These are phyloP conservation scores for Pungitius pungitius DNA, from an alignment of 2,113 vertebrate genomes.

Conservation along the genomic window DNA sequence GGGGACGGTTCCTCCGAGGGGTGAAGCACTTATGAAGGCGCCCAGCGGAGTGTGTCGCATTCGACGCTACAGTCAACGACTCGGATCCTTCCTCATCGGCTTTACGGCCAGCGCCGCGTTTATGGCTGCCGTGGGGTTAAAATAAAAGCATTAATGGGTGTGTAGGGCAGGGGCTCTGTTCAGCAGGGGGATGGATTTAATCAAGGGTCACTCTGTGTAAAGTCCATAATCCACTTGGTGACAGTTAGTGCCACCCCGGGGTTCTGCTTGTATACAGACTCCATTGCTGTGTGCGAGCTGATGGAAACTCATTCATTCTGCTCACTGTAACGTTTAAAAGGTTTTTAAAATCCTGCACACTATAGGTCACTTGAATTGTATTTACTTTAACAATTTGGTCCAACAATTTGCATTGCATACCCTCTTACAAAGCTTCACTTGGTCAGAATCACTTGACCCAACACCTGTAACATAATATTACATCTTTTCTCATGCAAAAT, in stretches of 20 bases:
- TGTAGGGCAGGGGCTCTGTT: conserved; percentile 46
- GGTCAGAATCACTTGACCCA: background rate
- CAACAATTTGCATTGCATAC: background rate
- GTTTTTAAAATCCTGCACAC: background rate
- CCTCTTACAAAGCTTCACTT: background rate
- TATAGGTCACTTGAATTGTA: background rate
- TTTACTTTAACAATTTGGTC: background rate
- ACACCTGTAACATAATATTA: background rate
- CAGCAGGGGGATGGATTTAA: conserved; percentile 58
- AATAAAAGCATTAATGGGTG: conserved; percentile 68
- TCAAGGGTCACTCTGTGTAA: conserved; percentile 56
- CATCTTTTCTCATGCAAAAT: background rate
- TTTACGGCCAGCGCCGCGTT: conserved; percentile 74
- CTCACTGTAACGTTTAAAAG: background rate
- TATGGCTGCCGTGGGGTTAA: conserved; percentile 76
- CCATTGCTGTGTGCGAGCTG: background rate
- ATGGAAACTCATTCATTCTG: background rate
- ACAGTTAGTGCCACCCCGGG: conserved; percentile 40
- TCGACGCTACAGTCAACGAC: conserved; percentile 75
- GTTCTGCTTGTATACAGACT: conserved; percentile 26
- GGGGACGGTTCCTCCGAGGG: conserved; percentile 58
- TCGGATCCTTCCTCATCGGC: conserved; percentile 77
- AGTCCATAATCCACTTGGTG: conserved; percentile 64
- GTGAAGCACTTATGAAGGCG: conserved; percentile 67
- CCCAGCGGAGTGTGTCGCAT: conserved; percentile 62